These are phyloP conservation scores for Quadroppia sp. DNA, from an alignment of 2,888 invertebrate species.

Conservation along the genomic window DNA sequence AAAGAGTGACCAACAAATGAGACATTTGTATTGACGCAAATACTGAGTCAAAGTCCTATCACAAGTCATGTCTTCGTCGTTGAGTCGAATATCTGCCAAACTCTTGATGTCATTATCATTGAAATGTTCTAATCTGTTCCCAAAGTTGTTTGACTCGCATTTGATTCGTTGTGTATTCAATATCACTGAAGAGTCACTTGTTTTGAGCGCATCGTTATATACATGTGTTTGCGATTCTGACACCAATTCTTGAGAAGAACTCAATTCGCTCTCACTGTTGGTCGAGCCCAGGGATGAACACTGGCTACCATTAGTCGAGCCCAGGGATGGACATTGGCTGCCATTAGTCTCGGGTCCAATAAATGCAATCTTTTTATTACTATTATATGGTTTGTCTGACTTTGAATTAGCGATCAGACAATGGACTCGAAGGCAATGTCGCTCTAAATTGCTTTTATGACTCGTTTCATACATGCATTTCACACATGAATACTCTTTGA, in stretches of 20 bases:
- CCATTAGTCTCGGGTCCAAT: neutral
- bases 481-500: slow-evolving; percentile 54
- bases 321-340: neutral
- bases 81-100: neutral
- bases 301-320: neutral
- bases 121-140: neutral
- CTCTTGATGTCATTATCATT: neutral
- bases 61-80: neutral
- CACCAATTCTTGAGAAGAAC: slow-evolving; percentile 11
- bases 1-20: slow-evolving; percentile 29
- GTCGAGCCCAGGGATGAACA: neutral
- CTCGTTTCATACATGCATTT: slow-evolving; percentile 55
- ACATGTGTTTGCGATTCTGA: neutral
- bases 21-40: slow-evolving; percentile 19
- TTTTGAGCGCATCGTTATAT: neutral
- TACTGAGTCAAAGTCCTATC: neutral
- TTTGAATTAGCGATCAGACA: neutral
- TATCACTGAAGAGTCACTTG: neutral
- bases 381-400: neutral
- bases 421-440: slow-evolving; percentile 50
- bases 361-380: neutral
- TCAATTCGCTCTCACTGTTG: slow-evolving; percentile 9
- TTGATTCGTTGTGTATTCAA: neutral
- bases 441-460: slow-evolving; percentile 55
- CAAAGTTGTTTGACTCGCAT: neutral